Evolutionary conservation across 2,888 invertebrate genomes (phyloP).

Genomic region (Limnephilus marmoratus): DNA sequence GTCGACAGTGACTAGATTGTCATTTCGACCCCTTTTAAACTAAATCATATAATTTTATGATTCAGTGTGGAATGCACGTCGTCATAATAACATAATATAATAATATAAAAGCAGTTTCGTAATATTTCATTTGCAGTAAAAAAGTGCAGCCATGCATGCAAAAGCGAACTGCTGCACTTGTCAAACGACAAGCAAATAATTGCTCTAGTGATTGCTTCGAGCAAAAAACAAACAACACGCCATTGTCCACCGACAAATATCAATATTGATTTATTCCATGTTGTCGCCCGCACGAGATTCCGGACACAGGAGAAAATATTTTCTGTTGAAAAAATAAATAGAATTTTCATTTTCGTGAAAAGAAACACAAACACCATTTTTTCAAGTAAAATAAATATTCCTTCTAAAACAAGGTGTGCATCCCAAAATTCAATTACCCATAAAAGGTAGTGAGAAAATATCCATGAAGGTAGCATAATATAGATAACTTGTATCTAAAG

Average conservation of each 20-base stretch:
- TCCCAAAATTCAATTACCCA: neutral
- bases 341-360: neutral
- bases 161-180: neutral
- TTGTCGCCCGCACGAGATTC: neutral
- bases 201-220: neutral
- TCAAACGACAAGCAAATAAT: slow-evolving; percentile 2
- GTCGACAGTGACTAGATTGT: too few relatives aligned
- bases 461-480: too few relatives aligned
- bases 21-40: too few relatives aligned
- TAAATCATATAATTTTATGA: too few relatives aligned
- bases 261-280: neutral
- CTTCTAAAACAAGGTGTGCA: neutral
- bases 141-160: neutral
- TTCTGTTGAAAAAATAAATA: neutral
- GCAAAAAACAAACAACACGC: neutral
- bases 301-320: neutral
- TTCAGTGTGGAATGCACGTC: neutral
- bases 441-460: neutral
- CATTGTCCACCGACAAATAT: neutral
- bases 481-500: too few relatives aligned
- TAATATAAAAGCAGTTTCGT: neutral
- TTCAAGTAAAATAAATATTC: neutral
- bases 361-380: neutral
- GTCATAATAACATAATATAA: neutral
- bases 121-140: neutral